phyloP scores from a whole-genome alignment of 2,113 vertebrate genomes.

The Oenanthe oenanthe region DNA sequence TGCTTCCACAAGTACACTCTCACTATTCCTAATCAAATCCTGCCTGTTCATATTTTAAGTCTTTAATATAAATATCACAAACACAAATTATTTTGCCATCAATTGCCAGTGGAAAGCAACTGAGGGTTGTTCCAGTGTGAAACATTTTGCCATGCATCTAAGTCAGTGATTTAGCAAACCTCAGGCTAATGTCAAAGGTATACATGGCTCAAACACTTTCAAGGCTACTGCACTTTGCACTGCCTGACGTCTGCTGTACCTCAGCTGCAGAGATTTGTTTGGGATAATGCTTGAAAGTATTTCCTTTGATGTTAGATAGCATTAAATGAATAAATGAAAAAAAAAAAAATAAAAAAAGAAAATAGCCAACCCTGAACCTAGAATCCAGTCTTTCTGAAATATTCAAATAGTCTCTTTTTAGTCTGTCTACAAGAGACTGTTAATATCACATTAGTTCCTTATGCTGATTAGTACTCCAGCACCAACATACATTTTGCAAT shows the following conservation, averaged over 20 bases:
- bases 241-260: neutral
- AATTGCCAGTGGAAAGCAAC: neutral
- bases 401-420: neutral
- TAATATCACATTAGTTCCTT: neutral
- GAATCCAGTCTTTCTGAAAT: neutral
- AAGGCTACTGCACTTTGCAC: neutral
- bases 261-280: neutral
- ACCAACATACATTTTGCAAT: neutral
- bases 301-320: constrained; percentile 27
- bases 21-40: neutral
- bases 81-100: neutral
- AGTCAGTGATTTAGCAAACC: constrained; percentile 3
- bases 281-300: constrained; percentile 18
- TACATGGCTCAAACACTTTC: neutral
- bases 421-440: neutral
- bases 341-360: too few species aligned
- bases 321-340: neutral
- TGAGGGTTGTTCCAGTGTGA: neutral
- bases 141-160: neutral
- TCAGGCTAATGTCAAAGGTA: constrained; percentile 16
- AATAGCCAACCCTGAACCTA: neutral
- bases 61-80: neutral
- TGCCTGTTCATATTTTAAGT: neutral
- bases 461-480: neutral
- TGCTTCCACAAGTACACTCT: neutral